phyloP scores from a whole-genome alignment of 37 sponge, comb jelly and placozoan genomes.

The Aplysina aerophoba region DNA sequence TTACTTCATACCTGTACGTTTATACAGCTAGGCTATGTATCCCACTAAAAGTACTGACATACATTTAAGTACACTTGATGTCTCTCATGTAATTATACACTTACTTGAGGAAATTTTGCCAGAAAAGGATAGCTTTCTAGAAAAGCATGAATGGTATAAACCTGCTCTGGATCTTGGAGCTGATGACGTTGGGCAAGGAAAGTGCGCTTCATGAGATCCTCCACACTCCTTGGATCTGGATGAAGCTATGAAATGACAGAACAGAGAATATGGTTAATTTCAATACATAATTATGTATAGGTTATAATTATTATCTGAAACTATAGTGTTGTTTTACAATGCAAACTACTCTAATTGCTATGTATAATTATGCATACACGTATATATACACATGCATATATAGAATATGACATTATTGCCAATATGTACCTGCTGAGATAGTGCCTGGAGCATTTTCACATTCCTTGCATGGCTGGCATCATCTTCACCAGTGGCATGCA shows the following conservation, averaged over 20 bases:
- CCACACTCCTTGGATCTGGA: constrained; percentile 12
- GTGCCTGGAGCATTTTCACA: not conserved
- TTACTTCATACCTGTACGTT: not conserved
- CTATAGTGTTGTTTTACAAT: not conserved
- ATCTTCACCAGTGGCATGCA: not conserved
- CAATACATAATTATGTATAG: too few species aligned
- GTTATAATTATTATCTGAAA: not conserved
- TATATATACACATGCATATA: not conserved
- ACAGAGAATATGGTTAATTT: not conserved
- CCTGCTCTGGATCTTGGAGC: not conserved
- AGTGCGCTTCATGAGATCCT: not conserved
- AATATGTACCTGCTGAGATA: not conserved
- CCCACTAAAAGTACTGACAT: too few species aligned
- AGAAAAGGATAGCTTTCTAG: constrained; percentile 3
- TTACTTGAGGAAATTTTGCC: constrained; percentile 10
- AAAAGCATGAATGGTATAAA: constrained; percentile 3
- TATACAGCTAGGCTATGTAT: not conserved
- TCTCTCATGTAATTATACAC: not conserved
- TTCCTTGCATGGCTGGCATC: not conserved
- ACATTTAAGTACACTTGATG: too few species aligned
- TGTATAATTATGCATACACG: not conserved
- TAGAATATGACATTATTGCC: not conserved
- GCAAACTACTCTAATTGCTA: not conserved
- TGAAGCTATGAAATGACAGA: constrained; percentile 11
- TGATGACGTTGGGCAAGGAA: not conserved